Evolutionary conservation across 2,888 invertebrate species (phyloP), one percentile per base, ranked within the genome.

Genomic region (Tipula vernalis): DNA sequence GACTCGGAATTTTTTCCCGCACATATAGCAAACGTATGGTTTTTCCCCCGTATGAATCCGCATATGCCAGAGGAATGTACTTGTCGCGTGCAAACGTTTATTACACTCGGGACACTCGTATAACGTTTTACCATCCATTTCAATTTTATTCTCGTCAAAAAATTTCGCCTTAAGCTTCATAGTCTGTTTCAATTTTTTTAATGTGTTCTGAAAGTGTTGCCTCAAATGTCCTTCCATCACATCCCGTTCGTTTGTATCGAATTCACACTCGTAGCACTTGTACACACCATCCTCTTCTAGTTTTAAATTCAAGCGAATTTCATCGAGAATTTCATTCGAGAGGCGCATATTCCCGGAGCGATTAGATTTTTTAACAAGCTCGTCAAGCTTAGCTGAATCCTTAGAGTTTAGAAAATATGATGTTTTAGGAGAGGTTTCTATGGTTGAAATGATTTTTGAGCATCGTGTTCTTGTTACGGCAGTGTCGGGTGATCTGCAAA

Each of bases 1-100:
- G n/a, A 94, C 93, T 36, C 95, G 92, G 90, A 95, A 95, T 89
- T 93, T 93, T 88, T 94, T 94, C 2, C 94, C 95, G 89, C 95
- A 95, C 28, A 94, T 89, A 90, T 95, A 94, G 89, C 95, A 95
- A 1, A 94, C 6, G 18, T 36, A 57, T 39, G 36, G 51, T 51
- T 36, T 51, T 36, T 86, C 86, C 8, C 86, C 86, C 8, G 94
- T 93, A 89, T 95, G 95, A 87, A 94, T 94, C 13, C 94, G 92
- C 89, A 92, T 91, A 89, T 95, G 95, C 91, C 93, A 93, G 4
- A 39, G 90, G 89, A 93, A 94, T 0, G 94, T 94, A 90, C 94
- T 94, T 3, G 94, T 91, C 0, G 94, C 94, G 88, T 93, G 93
- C 36, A 95, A 90, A 87, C 92, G 92, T 89, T 94, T 94, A 0